phyloP scores from a whole-genome alignment of 2,113 vertebrate species.

The Charadrius vociferus region DNA sequence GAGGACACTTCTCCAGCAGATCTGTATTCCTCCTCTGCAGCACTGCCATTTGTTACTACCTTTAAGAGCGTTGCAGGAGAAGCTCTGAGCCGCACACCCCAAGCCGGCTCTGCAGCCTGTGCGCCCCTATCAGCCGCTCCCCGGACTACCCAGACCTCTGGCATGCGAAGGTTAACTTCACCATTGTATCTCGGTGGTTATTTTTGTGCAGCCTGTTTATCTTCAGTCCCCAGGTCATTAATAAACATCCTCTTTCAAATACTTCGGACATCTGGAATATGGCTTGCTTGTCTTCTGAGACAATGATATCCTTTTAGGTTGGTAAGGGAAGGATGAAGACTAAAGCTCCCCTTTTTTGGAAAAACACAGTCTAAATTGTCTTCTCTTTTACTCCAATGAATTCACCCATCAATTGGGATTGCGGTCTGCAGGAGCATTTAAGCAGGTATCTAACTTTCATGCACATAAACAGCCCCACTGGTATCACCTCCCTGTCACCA shows the following conservation, averaged over 20 bases:
- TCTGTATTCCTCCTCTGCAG: neutral
- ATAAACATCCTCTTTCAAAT: conserved; percentile 59
- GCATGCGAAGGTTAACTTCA: conserved; percentile 14
- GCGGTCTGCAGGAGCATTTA: neutral
- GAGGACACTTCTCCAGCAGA: neutral
- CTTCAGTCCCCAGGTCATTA: conserved; percentile 49
- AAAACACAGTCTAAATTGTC: neutral
- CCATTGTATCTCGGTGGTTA: neutral
- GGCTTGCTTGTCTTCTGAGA: conserved; percentile 34
- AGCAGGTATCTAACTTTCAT: neutral
- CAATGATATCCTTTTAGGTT: conserved; percentile 17
- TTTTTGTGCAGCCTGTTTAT: conserved; percentile 52
- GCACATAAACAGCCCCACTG: neutral
- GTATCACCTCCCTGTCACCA: neutral
- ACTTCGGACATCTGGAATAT: conserved; percentile 59
- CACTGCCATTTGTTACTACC: neutral
- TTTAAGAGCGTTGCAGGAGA: rapidly evolving
- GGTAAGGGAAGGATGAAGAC: neutral
- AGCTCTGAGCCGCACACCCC: neutral
- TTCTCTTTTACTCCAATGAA: neutral
- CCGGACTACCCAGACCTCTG: neutral
- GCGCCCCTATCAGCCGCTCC: neutral
- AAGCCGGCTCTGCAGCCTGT: neutral
- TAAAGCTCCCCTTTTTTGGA: neutral
- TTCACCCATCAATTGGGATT: neutral